Evolutionary conservation across 2,888 invertebrate species (phyloP), one percentile per base, ranked within the genome.

Genomic region (Corbicula japonica): DNA sequence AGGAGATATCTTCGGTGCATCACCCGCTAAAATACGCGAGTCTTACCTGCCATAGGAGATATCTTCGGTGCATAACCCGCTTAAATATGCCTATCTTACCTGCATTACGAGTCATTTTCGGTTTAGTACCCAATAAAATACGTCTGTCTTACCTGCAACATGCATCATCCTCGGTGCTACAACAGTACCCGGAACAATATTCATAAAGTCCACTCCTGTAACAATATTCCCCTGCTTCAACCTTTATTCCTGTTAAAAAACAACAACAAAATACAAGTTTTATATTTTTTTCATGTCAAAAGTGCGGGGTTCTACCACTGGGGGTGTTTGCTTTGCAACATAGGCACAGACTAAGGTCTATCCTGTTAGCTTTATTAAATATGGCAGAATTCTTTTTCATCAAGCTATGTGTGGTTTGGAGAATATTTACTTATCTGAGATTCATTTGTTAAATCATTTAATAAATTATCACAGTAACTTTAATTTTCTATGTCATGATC

Each of bases 111-210:
- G n/a, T n/a, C n/a, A n/a, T n/a, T n/a, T n/a, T n/a, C n/a, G n/a
- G n/a, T n/a, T n/a, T n/a, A n/a, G n/a, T n/a, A n/a, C n/a, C n/a
- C n/a, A n/a, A n/a, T n/a, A n/a, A n/a, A n/a, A n/a, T n/a, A n/a
- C n/a, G n/a, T n/a, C n/a, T n/a, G n/a, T n/a, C 66, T 34, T 35
- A 66, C 66, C 38, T 28, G 28, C 66, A 66, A 28, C 66, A 66
- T 52, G n/a, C n/a, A 41, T 66, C 66, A 23, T 12, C 50, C 28
- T 50, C 38, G 6, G 50, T 26, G 1, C 52, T 52, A 32, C 66
- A 66, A 35, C 66, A 66, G 50, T 66, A 66, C 8, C 66, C 66
- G 10, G 32, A 32, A 54, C 66, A 66, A 34, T 66, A 66, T 1
- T 52, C 66, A 2, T 32, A 18, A 10, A 12, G 15, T 3, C 38